phyloP scores from a whole-genome alignment of 2,888 invertebrate species.

The Apomyelois bistriatella region DNA sequence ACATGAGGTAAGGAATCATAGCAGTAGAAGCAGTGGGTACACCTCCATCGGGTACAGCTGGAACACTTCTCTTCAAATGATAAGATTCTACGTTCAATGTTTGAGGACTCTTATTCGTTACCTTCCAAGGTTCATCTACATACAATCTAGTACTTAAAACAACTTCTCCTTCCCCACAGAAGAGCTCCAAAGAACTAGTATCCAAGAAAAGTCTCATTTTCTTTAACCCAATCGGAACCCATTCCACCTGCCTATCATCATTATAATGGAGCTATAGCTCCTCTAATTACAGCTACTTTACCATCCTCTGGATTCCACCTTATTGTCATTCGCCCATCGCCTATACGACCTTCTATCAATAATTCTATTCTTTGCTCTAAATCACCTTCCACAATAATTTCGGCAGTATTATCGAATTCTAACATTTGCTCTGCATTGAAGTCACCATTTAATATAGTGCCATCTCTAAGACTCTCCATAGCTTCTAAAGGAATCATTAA shows the following conservation, averaged over 20 bases:
- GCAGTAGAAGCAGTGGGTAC: no score
- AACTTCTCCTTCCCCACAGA: constrained; percentile 70
- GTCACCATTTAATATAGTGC: constrained; percentile 31
- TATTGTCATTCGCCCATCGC: constrained; percentile 43
- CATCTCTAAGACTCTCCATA: constrained; percentile 45
- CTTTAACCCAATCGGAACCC: constrained; percentile 45
- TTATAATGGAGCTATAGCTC: no score
- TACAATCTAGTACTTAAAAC: constrained; percentile 63
- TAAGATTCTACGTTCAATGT: constrained; percentile 44
- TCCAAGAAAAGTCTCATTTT: constrained; percentile 63
- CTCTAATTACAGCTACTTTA: constrained; percentile 55
- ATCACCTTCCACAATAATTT: constrained; percentile 49
- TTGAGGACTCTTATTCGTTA: constrained; percentile 54
- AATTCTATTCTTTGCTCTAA: constrained; percentile 45
- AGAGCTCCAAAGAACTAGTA: constrained; percentile 63
- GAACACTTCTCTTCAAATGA: constrained; percentile 50
- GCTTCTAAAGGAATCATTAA: constrained; percentile 54
- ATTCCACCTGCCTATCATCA: constrained; percentile 63
- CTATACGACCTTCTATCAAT: constrained; percentile 46
- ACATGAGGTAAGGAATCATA: no score
- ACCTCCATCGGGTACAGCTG: constrained; percentile 15
- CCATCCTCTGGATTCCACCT: constrained; percentile 48
- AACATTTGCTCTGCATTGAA: constrained; percentile 31
- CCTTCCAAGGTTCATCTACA: constrained; percentile 58
- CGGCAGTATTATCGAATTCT: constrained; percentile 53